Evolutionary conservation across 1,140 invertebrate genomes (phyloP), one percentile per base, ranked within the genome.

Genomic region (Listronotus oregonensis): DNA sequence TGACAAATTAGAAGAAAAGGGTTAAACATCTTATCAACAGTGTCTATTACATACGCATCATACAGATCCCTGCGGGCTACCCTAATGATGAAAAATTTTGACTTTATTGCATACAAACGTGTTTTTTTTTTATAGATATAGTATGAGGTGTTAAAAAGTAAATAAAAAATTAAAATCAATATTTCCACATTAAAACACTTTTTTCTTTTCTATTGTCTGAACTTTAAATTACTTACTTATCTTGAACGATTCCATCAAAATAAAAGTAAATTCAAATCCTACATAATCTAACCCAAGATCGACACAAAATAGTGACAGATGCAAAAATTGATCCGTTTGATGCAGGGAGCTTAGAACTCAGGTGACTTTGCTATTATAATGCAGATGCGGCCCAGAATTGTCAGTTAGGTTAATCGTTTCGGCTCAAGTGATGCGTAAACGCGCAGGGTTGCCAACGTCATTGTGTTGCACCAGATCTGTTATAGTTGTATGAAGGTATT

Each of bases 321-420:
- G 59, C 37, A 64, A 64, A 63, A 55, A 64, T 15, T 55, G 50
- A 55, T 64, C 50, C 18, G 11, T 56, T 64, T 55, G 61, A 64
- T 47, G 40, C 27, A 21, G 50, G 37, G 18, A 56, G 18, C 34
- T 49, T 64, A 56, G 21, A 59, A 58, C 56, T 72, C 70, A 72
- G 70, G 70, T 72, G 67, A 72, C 65, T 72, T 57, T 17, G 37
- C 31, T 54, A 70, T 72, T 72, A 63, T 72, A 55, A 72, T 72
- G 68, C 65, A 72, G 61, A 72, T 68, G 66, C 63, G 21, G 54
- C 56, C 64, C 70, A 46, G 68, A 70, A 70, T 68, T 68, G 71
- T 72, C 68, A 70, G 71, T 72, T 70, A 65, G 70, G 70, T 66
- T 64, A 63, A 72, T 70, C 71, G 69, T 68, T 70, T 70, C 66